Evolutionary conservation across 92 coral and sea anemone species (phyloP), one percentile per base, ranked within the genome.

Genomic region (Nematostella vectensis): DNA sequence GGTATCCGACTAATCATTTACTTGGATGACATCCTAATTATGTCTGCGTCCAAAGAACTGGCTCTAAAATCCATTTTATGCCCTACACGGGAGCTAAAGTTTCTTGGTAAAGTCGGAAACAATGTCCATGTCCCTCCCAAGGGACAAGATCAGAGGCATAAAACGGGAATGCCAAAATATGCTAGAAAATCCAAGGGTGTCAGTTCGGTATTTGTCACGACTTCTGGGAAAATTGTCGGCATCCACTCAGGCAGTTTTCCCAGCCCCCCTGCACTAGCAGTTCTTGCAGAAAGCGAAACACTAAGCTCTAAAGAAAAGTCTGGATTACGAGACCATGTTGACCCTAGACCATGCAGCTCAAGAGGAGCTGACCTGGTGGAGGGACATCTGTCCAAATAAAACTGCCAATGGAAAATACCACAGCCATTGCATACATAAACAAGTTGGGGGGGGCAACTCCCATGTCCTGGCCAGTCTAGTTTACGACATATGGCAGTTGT

Each of bases 191-290:
- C 71, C 63, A 27, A 27, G 24, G 0, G 42, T 25, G 2, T 12
- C 78, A 1, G 71, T 71, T 0, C 19, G 71, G 22, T 43, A 71
- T 17, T 57, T 65, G 63, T 74, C 74, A 57, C 52, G 55, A 28
- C 54, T 55, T 54, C 70, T 70, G 63, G 63, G 70, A 51, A 66
- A 57, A 43, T 62, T 70, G 50, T 52, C 77, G 50, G 58, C 77
- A 1, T 70, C 69, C 50, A 70, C 61, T 6, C 77, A 70, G 56
- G 70, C 57, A 39, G 70, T 70, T 20, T 70, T 70, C 44, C 77
- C 70, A 0, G 77, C 70, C 28, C 70, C 77, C 43, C 77, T 70
- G n/a, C 70, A 61, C 48, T 70, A 70, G 9, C 70, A 70, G 0
- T 42, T 31, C 56, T 62, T 70, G 9, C 77, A 70, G 27, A 47